Conservation (phyloP, 1,140 invertebrate species). For the honey bee (Apis mellifera) region Amel_HAv3.1 CM009932.2:11674001-11674500, state of each 20-base stretch:
- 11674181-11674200: conserved; percentile 16
- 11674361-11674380: background rate
- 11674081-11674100: background rate
- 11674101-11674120: conserved; percentile 12
- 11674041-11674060: background rate
- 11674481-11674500: background rate
- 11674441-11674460: conserved; percentile 22
- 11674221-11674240: background rate
- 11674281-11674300: background rate
- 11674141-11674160: no score
- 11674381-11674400: background rate
- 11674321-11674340: background rate
- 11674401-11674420: conserved; percentile 9
- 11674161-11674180: background rate
- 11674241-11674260: background rate
- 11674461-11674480: conserved; percentile 3
- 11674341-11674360: background rate
- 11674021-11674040: background rate
- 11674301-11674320: background rate
- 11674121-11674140: background rate
- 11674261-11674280: background rate
- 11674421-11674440: background rate
- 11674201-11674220: background rate
- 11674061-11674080: background rate
- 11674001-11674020: background rate